Percentiles rank a stretch among this genome's conserved stretches.
Evolutionary conservation across 2,797 vertebrate species (phyloP).

Genomic region (Parambassis ranga): DNA sequence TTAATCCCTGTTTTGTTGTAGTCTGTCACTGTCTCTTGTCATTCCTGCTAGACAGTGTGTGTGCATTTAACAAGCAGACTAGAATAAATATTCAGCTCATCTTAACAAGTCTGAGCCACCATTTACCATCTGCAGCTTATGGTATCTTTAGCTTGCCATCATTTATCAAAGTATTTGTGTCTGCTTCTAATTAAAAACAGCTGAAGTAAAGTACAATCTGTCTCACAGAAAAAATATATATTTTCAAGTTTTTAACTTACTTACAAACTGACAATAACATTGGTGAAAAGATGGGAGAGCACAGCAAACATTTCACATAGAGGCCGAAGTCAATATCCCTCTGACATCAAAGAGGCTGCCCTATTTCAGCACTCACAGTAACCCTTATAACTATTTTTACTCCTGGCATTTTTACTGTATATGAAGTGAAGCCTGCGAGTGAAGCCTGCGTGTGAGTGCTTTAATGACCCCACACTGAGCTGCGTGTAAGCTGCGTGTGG

Average conservation of each 20-base stretch:
- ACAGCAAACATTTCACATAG: conserved; percentile 23
- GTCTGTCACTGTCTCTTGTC: too few relatives aligned
- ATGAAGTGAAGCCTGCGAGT: conserved; percentile 28
- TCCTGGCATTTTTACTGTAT: conserved; percentile 13
- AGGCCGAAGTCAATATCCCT: conserved; percentile 48
- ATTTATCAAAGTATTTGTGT: too few relatives aligned
- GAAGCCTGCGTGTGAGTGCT: conserved; percentile 37
- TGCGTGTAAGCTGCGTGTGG: conserved; percentile 29
- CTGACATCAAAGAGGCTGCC: conserved; percentile 63
- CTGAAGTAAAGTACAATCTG: too few relatives aligned
- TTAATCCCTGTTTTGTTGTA: neutral
- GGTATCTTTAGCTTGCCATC: too few relatives aligned
- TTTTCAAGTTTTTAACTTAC: too few relatives aligned
- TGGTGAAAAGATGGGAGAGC: conserved; percentile 20
- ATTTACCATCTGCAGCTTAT: too few relatives aligned
- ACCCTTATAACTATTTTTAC: conserved; percentile 40
- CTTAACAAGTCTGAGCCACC: too few relatives aligned
- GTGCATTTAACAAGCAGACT: too few relatives aligned
- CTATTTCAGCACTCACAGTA: conserved; percentile 44
- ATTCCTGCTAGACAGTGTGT: too few relatives aligned
- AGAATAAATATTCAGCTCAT: too few relatives aligned
- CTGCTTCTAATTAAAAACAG: too few relatives aligned
- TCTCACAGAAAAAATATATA: too few relatives aligned
- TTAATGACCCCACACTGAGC: conserved; percentile 41
- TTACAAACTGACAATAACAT: conserved; percentile 12